phyloP scores from a whole-genome alignment of 92 coral and sea anemone species.

The Siderastrea siderea region DNA sequence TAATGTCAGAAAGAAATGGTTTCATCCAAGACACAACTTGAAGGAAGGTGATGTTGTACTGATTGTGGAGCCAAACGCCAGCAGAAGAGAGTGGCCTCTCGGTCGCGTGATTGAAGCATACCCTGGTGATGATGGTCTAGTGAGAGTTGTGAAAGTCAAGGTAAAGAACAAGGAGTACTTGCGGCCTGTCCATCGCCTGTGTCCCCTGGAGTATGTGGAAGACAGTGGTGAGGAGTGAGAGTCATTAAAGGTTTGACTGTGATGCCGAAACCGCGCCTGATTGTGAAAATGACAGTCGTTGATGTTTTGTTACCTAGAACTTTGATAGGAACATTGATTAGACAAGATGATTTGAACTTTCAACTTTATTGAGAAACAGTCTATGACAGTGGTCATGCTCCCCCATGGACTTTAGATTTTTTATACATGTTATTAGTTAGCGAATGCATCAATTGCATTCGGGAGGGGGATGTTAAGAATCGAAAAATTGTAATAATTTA shows the following conservation, averaged over 20 bases:
- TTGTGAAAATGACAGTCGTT: background rate
- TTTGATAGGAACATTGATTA: conserved; percentile 9
- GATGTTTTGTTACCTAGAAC: no score
- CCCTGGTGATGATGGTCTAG: conserved; percentile 61
- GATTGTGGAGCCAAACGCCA: conserved; percentile 59
- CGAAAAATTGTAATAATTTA: no score
- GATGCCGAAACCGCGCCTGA: background rate
- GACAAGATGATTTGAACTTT: conserved; percentile 7
- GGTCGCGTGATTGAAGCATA: conserved; percentile 48
- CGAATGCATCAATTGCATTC: no score
- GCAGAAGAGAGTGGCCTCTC: conserved; percentile 66
- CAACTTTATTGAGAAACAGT: conserved; percentile 8
- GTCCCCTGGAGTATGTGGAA: conserved; percentile 61
- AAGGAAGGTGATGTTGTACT: conserved; percentile 67
- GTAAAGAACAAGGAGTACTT: conserved; percentile 31
- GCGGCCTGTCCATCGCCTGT: conserved; percentile 62
- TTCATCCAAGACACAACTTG: conserved; percentile 61
- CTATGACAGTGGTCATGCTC: conserved; percentile 9
- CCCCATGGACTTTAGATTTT: background rate
- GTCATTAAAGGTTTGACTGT: background rate
- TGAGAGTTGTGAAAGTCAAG: conserved; percentile 55
- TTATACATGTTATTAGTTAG: no score
- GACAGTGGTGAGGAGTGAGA: background rate
- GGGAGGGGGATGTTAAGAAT: no score
- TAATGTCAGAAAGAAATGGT: conserved; percentile 68